Base-by-base conservation (phyloP, 2,113 vertebrate genomes). In the Hippocampus mohnikei region DNA sequence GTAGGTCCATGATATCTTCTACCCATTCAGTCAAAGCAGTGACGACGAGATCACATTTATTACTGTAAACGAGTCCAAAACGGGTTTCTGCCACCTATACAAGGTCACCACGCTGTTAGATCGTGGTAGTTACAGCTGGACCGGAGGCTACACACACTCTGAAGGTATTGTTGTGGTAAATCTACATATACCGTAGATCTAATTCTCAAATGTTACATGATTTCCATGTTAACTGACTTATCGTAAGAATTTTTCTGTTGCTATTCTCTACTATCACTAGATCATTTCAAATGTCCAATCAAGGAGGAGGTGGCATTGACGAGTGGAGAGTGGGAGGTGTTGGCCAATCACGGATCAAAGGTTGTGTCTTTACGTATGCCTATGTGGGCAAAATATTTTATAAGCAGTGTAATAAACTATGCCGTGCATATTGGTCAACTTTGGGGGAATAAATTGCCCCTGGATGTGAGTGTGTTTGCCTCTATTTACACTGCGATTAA, bases 1-100 rank as follows among this genome's bases (percentile, higher is more conserved):
- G 6, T 86, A 98, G 97, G 95, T 98, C 55, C 96, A 98, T 1
- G 96, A 98, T 84, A 97, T 98, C 84, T 98, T 98, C 88, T 96
- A 97, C 78, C 94, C 96, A 18, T 98, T 98, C 86, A 80, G 94
- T 83, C 96, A 98, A 66, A 90, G 88, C 0, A 93, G 92, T 78
- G 94, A 95, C 37, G 93, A 96, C 5, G 95, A 98, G 61, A 91
- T 98, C 77, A 91, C 89, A 64, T 98, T 98, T 82, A 91, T 98
- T 80, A 95, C 95, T 70, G 92, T 95, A 84, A 98, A 96, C 0
- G 97, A 98, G 80, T 96, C 95, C 71, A 95, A 95, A 81, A 95
- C 95, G 0, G 95, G 96, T 16, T 98, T 98, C 86, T 96, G 95
- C 75, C 97, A 98, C 89, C 88, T 98, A 66, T 97, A 96, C 92